These are phyloP conservation scores for Tetranychus piercei DNA, from an alignment of 2,888 invertebrate species.

Conservation along the genomic window DNA sequence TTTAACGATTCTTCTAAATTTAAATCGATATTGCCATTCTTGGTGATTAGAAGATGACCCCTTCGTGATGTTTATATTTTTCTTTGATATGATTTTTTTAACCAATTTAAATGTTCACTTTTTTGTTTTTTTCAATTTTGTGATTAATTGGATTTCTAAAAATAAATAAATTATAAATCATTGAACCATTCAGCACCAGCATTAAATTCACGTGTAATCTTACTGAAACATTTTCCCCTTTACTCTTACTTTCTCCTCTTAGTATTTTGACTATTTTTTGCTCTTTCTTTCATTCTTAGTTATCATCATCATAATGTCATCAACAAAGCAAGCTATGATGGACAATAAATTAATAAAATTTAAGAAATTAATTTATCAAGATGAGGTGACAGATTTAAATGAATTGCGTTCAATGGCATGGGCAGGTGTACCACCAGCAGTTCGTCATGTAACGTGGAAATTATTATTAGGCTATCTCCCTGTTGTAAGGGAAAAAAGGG, in stretches of 20 bases:
- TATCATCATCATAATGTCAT: background rate
- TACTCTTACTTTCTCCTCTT: background rate
- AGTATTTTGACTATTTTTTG: background rate
- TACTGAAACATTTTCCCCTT: background rate
- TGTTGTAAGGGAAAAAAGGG: slow-evolving; percentile 67
- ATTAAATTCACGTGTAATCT: background rate
- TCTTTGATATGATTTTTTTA: background rate
- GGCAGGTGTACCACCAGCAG: slow-evolving; percentile 86
- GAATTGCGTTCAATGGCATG: slow-evolving; percentile 42
- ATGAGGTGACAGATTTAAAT: slow-evolving; percentile 23
- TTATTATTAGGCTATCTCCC: slow-evolving; percentile 74
- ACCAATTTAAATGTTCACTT: background rate
- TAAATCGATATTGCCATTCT: background rate
- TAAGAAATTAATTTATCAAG: slow-evolving; percentile 19
- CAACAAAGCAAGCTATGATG: background rate
- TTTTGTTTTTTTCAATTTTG: background rate
- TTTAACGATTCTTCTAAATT: background rate
- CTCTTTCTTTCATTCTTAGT: slow-evolving; percentile 6
- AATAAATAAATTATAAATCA: background rate
- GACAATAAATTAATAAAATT: slow-evolving; percentile 15
- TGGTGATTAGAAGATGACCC: background rate
- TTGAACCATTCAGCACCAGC: background rate
- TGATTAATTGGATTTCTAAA: background rate
- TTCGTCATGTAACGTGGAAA: slow-evolving; percentile 50
- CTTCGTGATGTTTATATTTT: background rate